phyloP scores from a whole-genome alignment of 1,140 invertebrate genomes.

The Drusus annulatus region DNA sequence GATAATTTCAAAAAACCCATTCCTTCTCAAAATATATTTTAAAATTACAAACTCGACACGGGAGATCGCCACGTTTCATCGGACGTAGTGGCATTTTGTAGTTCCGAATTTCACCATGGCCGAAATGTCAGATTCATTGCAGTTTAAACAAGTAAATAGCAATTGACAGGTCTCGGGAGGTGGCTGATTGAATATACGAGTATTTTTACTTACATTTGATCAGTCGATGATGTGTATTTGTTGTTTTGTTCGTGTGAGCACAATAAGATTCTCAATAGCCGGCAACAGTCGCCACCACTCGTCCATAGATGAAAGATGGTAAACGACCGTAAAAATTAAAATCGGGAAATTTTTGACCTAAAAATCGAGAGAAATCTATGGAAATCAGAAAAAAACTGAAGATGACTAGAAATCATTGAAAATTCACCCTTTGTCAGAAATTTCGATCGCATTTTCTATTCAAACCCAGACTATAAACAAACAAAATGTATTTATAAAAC shows the following conservation, averaged over 20 bases:
- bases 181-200: not conserved
- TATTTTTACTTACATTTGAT: not conserved
- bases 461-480: too few species aligned
- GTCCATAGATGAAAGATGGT: not conserved
- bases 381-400: too few species aligned
- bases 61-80: not conserved
- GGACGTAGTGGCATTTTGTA: slow-evolving; percentile 36
- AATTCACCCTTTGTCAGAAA: too few species aligned
- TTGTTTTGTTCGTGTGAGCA: not conserved
- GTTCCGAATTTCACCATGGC: slow-evolving; percentile 14
- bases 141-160: not conserved
- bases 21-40: slow-evolving; percentile 5
- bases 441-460: too few species aligned
- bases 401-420: too few species aligned
- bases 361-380: too few species aligned
- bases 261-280: not conserved
- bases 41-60: slow-evolving; percentile 23
- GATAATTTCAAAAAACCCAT: slow-evolving; percentile 7
- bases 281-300: not conserved
- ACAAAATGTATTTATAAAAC: too few species aligned
- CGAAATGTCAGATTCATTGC: not conserved
- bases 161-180: not conserved
- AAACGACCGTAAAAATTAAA: too few species aligned
- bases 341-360: too few species aligned
- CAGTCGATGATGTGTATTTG: not conserved